Conservation (phyloP, 2,797 vertebrate genomes). For the Mycteria americana region DNA sequence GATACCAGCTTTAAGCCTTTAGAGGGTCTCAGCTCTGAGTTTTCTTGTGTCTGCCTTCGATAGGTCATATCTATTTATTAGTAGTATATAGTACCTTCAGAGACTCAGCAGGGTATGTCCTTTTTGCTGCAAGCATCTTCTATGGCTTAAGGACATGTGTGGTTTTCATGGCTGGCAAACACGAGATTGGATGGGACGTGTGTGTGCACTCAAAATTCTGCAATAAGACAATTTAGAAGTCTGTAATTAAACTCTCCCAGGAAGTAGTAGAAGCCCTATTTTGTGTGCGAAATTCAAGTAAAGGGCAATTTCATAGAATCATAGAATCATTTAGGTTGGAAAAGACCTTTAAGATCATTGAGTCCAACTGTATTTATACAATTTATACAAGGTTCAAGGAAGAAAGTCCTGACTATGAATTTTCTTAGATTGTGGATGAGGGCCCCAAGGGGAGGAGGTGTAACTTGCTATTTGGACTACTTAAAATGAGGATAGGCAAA, state of each 20-base stretch:
- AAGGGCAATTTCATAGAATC: background rate
- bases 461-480: background rate
- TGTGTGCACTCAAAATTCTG: background rate
- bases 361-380: background rate
- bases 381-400: background rate
- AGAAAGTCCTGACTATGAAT: background rate
- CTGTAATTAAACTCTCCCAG: background rate
- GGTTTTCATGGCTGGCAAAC: background rate
- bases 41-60: background rate
- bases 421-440: background rate
- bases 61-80: background rate
- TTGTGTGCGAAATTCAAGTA: background rate
- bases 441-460: background rate
- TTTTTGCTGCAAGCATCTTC: background rate
- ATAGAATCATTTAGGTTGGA: background rate
- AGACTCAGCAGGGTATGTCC: background rate
- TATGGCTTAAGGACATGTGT: background rate
- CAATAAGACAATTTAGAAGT: background rate
- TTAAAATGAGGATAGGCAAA: background rate
- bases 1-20: background rate
- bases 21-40: background rate
- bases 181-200: rapidly evolving
- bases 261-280: background rate
- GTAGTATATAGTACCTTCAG: background rate
- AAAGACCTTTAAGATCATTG: background rate